Conservation (phyloP, 2,888 invertebrate species). For the Andrena fulva region DNA sequence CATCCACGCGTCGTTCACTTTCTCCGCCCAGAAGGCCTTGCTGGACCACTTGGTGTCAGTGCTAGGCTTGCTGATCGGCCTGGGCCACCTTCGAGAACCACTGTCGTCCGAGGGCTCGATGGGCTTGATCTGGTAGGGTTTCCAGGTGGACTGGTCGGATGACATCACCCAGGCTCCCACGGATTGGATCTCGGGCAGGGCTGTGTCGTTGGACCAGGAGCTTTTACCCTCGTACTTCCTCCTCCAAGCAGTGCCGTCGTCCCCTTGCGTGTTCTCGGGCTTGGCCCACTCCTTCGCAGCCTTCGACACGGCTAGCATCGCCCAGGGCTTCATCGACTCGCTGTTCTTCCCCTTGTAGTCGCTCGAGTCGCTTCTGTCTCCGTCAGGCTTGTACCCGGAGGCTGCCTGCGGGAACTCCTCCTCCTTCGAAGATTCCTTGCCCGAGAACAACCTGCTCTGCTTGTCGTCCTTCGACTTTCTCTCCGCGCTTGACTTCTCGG, state of each 20-base stretch:
- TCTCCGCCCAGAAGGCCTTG: constrained; percentile 45
- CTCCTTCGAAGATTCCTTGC: constrained; percentile 21
- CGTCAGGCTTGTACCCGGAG: constrained; percentile 18
- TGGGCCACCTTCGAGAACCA: constrained; percentile 57
- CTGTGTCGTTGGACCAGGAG: constrained; percentile 39
- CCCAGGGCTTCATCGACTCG: constrained; percentile 37
- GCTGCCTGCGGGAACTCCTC: constrained; percentile 8
- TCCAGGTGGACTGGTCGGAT: constrained; percentile 75
- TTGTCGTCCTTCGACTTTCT: constrained; percentile 41
- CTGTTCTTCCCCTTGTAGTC: constrained; percentile 33
- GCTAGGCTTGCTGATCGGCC: constrained; percentile 17
- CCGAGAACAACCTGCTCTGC: constrained; percentile 16
- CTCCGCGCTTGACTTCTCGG: constrained; percentile 29
- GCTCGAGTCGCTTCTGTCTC: constrained; percentile 46
- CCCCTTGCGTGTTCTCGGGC: constrained; percentile 22
- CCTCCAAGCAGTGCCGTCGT: constrained; percentile 52
- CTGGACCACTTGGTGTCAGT: constrained; percentile 35
- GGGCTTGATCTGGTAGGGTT: constrained; percentile 70
- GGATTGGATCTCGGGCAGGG: constrained; percentile 73
- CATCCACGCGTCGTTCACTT: constrained; percentile 42
- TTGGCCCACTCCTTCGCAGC: constrained; percentile 43
- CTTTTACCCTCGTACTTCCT: constrained; percentile 33
- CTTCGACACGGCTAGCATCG: constrained; percentile 33
- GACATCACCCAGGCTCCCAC: constrained; percentile 75
- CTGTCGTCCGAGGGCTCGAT: constrained; percentile 45